Evolutionary conservation across 2,888 invertebrate genomes (phyloP), one percentile per base, ranked within the genome.

Genomic region (Tolmerus cingulatus): DNA sequence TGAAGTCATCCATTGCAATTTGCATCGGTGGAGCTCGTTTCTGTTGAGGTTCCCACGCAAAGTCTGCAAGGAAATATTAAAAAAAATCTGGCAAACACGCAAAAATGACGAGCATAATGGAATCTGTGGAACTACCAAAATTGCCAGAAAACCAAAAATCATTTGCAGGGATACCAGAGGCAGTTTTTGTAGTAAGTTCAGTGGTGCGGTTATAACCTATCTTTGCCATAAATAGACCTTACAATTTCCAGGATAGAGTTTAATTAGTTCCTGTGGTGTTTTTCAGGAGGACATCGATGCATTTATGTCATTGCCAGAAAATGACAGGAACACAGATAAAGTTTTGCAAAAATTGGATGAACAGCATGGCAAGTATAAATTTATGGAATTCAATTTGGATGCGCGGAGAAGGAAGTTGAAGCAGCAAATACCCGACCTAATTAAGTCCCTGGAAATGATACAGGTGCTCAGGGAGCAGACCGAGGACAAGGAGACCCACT

Each of bases 331-430:
- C 89, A 97, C 96, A 2, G 98, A 98, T 90, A 95, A 95, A 91
- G 98, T 98, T 19, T 93, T 99, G 86, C 96, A 96, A 90, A 95
- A 94, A 90, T 93, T 99, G 88, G 98, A 99, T 91, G 98, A 98
- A 91, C 97, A 97, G 91, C 98, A 98, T 93, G 96, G 96, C 88
- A 98, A 99, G 94, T 99, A 99, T 92, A 98, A 98, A 93, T 97
- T 98, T 92, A 98, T 99, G 97, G 99, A 99, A 93, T 96, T 95
- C 90, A 98, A 98, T 92, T 94, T 99, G 89, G 94, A 96, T 86
- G 96, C 97, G 16, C 97, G 98, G 90, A 96, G 97, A 89, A 95
- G 96, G 90, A 95, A 98, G 92, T 93, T 99, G 87, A 96, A 97
- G 90, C 95, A 95, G 87, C 98, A 99, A 93, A 97, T 99, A 89